A percentile compares a stretch with the other conserved stretches of the same genome.
These are phyloP conservation scores for Cricetomys ansorgei DNA, from an alignment of 2,113 vertebrate genomes.

Conservation along the genomic window DNA sequence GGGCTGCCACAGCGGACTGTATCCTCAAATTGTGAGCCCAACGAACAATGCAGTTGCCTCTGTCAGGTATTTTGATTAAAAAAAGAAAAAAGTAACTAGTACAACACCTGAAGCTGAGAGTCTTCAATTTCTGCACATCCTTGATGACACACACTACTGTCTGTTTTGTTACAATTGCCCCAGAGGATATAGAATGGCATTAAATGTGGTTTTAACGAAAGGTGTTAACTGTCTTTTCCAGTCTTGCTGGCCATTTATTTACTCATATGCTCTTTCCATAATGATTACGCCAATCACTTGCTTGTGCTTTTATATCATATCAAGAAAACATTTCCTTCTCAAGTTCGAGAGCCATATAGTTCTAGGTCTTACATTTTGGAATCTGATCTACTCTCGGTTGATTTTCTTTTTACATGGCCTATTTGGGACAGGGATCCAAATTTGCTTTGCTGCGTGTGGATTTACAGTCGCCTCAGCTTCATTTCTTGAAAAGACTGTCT, in stretches of 20 bases:
- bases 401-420: constrained; percentile 27
- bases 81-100: not conserved
- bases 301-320: not conserved
- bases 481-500: not conserved
- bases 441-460: not conserved
- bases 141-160: not conserved
- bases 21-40: not conserved
- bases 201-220: not conserved
- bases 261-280: constrained; percentile 23
- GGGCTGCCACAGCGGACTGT: too few species aligned
- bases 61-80: not conserved
- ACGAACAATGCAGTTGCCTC: not conserved
- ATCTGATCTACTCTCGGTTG: not conserved
- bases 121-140: not conserved
- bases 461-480: not conserved
- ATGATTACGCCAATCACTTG: not conserved
- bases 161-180: not conserved
- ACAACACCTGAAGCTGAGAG: not conserved
- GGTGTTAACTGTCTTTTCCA: not conserved
- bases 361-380: not conserved
- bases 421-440: not conserved
- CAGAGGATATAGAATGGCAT: not conserved
- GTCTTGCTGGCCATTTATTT: too few species aligned
- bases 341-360: not conserved
- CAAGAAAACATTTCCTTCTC: constrained; percentile 2